These are phyloP conservation scores for Torymus aiolomorphi DNA, from an alignment of 2,888 invertebrate genomes.

Conservation along the genomic window DNA sequence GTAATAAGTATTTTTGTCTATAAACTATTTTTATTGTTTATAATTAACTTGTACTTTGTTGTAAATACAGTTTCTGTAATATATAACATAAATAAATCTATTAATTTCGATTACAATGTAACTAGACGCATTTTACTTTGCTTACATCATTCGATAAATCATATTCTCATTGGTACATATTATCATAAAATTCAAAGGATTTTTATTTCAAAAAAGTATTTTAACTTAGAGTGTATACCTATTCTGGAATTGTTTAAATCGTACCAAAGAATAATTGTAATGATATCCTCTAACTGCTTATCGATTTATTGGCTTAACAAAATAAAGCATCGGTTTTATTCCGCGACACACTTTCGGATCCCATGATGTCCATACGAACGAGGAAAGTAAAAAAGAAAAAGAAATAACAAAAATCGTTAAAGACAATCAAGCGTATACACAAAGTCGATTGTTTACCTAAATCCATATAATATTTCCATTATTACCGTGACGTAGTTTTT, in stretches of 20 bases:
- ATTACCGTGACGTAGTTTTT: conserved; percentile 23
- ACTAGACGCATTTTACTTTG: background rate
- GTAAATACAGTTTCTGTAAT: background rate
- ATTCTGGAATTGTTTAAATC: too few species aligned
- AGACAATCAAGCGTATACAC: conserved; percentile 23
- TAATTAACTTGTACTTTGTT: conserved; percentile 9
- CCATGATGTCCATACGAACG: background rate
- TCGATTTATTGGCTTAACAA: background rate
- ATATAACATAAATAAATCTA: background rate
- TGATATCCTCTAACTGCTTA: too few species aligned
- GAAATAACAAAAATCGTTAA: conserved; percentile 6
- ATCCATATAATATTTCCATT: conserved; percentile 28
- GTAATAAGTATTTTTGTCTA: too few species aligned
- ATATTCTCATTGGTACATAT: background rate
- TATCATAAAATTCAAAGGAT: too few species aligned
- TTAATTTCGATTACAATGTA: background rate
- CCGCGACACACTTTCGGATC: background rate
- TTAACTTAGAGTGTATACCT: too few species aligned
- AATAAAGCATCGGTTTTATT: conserved; percentile 1
- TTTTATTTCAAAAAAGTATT: too few species aligned
- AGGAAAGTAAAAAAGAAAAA: conserved; percentile 6
- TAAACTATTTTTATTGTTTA: background rate
- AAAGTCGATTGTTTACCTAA: conserved; percentile 32
- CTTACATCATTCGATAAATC: background rate
- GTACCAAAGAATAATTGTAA: too few species aligned